Percentiles rank a stretch among this genome's conserved stretches.
Evolutionary conservation across 2,797 vertebrate genomes (phyloP).

Genomic region (Kryptolebias ocellatus): DNA sequence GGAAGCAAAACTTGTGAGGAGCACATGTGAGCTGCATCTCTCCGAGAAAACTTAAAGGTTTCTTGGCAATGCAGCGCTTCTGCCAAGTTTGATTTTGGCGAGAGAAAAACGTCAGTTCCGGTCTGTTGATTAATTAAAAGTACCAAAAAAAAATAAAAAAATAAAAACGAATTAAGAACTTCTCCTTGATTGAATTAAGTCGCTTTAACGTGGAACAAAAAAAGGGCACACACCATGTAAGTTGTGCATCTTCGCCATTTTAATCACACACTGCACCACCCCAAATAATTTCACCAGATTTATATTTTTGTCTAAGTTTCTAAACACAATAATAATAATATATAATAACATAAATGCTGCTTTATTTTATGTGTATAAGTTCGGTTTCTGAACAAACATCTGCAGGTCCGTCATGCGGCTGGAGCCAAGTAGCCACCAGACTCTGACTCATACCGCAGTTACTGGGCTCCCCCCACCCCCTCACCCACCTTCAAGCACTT

Average conservation of each 20-base stretch:
- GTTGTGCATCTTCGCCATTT: too few species aligned
- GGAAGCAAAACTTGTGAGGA: slow-evolving; percentile 50
- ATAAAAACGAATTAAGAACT: too few species aligned
- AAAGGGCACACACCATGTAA: too few species aligned
- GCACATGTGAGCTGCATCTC: slow-evolving; percentile 32
- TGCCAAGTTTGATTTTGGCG: not conserved
- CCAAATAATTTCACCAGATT: too few species aligned
- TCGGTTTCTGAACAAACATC: slow-evolving; percentile 26
- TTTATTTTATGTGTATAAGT: slow-evolving; percentile 2
- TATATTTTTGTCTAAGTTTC: too few species aligned
- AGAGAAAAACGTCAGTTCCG: too few species aligned
- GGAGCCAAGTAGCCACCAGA: slow-evolving; percentile 43
- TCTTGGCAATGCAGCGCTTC: slow-evolving; percentile 7
- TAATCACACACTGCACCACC: too few species aligned
- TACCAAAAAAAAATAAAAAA: too few species aligned
- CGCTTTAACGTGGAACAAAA: too few species aligned
- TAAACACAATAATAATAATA: too few species aligned
- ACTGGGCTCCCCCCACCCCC: slow-evolving; percentile 22
- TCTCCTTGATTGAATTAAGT: too few species aligned
- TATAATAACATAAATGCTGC: not conserved
- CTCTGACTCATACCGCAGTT: slow-evolving; percentile 71
- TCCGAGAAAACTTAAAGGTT: slow-evolving; percentile 10
- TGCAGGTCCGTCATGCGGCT: slow-evolving; percentile 39
- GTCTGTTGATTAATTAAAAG: too few species aligned
- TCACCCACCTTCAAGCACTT: slow-evolving; percentile 40